Base-by-base conservation (phyloP, 2,888 invertebrate genomes). In the Molanna angustata region DNA sequence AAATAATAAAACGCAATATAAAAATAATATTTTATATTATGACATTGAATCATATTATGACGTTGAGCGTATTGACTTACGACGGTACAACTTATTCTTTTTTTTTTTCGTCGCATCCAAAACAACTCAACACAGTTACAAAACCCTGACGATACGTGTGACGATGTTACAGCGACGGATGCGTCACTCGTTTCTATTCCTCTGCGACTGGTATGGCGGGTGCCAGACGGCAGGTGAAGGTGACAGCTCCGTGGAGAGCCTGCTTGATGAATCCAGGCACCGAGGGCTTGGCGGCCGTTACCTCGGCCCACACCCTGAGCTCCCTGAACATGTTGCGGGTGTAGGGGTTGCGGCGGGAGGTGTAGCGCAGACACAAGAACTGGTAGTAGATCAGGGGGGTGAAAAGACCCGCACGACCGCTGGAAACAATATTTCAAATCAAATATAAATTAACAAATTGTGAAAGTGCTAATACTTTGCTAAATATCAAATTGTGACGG, bases 361-460 rank as follows among this genome's bases (percentile, higher is more conserved):
- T 79, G 75, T 98, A 95, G 57, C 99, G 86, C 69, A 94, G 83
- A 56, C 87, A 84, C 64, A 99, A 77, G 76, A 99, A 99, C 70
- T 97, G 92, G 74, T 96, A 98, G 80, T 98, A 99, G 65, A 96
- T 84, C 73, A 99, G 90, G 39, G 97, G 96, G 11, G 95, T 90
- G 66, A 98, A 76, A 53, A 98, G 75, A 20, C 90, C 91, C 66
- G 90, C 90, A 72, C 87, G 85, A 20, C 96, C 96, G 72, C 96
- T 97, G 77, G 43, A 79, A 76, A 58, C n/a, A n/a, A n/a, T n/a
- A n/a, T n/a, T n/a, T n/a, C n/a, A n/a, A n/a, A n/a, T n/a, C n/a
- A n/a, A n/a, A n/a, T n/a, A n/a, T n/a, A n/a, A n/a, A n/a, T n/a
- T n/a, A n/a, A n/a, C n/a, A n/a, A n/a, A n/a, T n/a, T n/a, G n/a